These are phyloP conservation scores for Pterostichus niger DNA, from an alignment of 2,888 invertebrate species.

Conservation along the genomic window DNA sequence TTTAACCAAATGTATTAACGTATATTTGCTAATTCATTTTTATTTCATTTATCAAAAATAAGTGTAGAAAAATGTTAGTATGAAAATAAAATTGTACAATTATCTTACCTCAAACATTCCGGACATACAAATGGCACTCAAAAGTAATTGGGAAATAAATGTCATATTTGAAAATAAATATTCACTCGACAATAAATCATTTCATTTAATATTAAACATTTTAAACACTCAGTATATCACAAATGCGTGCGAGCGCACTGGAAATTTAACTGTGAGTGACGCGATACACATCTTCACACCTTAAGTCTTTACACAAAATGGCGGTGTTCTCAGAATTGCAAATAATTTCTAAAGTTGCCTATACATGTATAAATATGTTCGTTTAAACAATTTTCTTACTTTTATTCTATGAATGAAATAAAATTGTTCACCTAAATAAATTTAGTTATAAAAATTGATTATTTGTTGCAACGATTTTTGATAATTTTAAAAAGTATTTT, in stretches of 20 bases:
- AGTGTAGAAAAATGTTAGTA: not conserved
- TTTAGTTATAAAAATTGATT: too few relatives aligned
- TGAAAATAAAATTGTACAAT: not conserved
- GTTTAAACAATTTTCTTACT: too few relatives aligned
- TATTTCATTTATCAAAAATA: too few relatives aligned
- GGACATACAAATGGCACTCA: too few relatives aligned
- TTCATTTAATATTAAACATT: too few relatives aligned
- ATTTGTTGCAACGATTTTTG: not conserved
- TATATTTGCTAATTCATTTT: not conserved
- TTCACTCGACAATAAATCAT: not conserved
- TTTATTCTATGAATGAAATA: too few relatives aligned
- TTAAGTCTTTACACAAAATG: not conserved
- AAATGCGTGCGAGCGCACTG: too few relatives aligned
- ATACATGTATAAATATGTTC: not conserved
- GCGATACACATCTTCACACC: not conserved
- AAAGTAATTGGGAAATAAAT: too few relatives aligned
- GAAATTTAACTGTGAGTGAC: too few relatives aligned
- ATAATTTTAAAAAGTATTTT: not conserved
- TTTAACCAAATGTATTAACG: constrained; percentile 2
- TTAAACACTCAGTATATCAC: not conserved
- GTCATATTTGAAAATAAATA: not conserved
- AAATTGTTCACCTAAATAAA: too few relatives aligned
- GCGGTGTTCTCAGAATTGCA: too few relatives aligned
- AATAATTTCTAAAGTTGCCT: too few relatives aligned
- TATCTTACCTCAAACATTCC: not conserved